Evolutionary conservation across 2,113 vertebrate species (phyloP).

Genomic region (Vidua chalybeata): DNA sequence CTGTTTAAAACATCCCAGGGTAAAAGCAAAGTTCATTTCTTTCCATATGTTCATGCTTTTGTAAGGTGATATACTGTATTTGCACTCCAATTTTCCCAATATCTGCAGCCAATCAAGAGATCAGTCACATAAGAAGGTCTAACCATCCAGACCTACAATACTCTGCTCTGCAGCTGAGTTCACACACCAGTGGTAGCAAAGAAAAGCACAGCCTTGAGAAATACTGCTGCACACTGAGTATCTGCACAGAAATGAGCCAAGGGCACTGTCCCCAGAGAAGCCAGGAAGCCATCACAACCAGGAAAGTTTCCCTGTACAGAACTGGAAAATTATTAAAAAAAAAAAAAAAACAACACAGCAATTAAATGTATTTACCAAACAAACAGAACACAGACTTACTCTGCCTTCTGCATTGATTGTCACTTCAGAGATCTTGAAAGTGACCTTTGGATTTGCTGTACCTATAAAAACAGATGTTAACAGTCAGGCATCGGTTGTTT

Average conservation of each 20-base stretch:
- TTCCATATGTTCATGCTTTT: not conserved
- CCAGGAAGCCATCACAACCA: not conserved
- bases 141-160: not conserved
- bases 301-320: not conserved
- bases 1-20: not conserved
- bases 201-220: conserved; percentile 14
- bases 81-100: not conserved
- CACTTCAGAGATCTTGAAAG: conserved; percentile 85
- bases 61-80: not conserved
- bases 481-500: not conserved
- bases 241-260: not conserved
- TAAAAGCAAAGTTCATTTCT: not conserved
- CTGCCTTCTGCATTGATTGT: conserved; percentile 75
- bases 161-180: conserved; percentile 17
- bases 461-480: conserved; percentile 70
- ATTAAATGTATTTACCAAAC: not conserved
- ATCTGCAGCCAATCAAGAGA: conserved; percentile 17
- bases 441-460: conserved; percentile 84
- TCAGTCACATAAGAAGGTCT: not conserved
- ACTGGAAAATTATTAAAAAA: not conserved
- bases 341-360: not conserved
- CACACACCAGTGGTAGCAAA: not conserved
- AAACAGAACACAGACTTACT: conserved; percentile 68
- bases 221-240: conserved; percentile 2
- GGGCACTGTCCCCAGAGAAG: not conserved